These are phyloP conservation scores for Hycleus phaleratus DNA, from an alignment of 1,140 invertebrate genomes.

Conservation along the genomic window DNA sequence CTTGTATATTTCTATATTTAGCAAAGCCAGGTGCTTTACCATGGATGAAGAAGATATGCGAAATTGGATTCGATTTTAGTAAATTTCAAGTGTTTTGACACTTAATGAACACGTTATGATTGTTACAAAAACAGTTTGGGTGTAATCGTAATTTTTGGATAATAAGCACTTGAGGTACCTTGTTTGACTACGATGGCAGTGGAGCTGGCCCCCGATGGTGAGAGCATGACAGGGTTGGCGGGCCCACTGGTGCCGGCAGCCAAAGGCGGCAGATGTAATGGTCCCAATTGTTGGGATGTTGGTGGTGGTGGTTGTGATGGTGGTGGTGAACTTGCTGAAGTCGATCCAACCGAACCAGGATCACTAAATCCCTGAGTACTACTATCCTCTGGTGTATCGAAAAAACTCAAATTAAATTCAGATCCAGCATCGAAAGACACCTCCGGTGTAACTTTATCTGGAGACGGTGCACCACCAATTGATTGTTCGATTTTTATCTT, in stretches of 20 bases:
- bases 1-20: too few species aligned
- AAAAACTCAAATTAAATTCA: constrained; percentile 71
- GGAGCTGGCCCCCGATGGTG: constrained; percentile 23
- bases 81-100: too few species aligned
- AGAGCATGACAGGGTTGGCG: constrained; percentile 23
- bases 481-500: constrained; percentile 50
- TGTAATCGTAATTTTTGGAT: too few species aligned
- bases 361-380: constrained; percentile 60
- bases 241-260: constrained; percentile 21
- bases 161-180: constrained; percentile 25
- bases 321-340: constrained; percentile 49
- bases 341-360: constrained; percentile 56
- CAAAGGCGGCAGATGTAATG: constrained; percentile 34
- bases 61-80: too few species aligned
- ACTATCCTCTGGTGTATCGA: constrained; percentile 60
- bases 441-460: constrained; percentile 52
- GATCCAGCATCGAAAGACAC: constrained; percentile 65
- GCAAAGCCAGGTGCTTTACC: too few species aligned
- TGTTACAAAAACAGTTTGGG: too few species aligned
- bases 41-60: too few species aligned
- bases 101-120: too few species aligned
- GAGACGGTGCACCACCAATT: constrained; percentile 48
- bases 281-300: constrained; percentile 36
- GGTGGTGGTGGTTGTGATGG: constrained; percentile 45
- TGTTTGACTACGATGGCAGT: constrained; percentile 33